These are phyloP conservation scores for Apamea epomidion DNA, from an alignment of 2,888 invertebrate species.

Conservation along the genomic window DNA sequence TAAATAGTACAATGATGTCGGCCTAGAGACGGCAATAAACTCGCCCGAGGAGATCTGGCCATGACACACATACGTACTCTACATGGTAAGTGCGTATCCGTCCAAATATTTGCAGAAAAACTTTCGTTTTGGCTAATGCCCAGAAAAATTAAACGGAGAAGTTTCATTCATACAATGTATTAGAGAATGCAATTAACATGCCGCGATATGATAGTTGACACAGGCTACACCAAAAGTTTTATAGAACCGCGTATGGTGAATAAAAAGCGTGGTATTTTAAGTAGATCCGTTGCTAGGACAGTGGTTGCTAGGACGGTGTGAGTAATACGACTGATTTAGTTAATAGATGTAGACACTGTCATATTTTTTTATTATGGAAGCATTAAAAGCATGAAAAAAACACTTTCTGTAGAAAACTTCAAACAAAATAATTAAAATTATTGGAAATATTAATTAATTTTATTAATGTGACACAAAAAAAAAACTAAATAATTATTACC, in stretches of 20 bases:
- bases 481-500: conserved; percentile 81
- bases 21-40: conserved; percentile 81
- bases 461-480: not conserved
- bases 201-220: not conserved
- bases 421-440: not conserved
- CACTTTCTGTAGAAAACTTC: not conserved
- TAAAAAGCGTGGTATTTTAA: conserved; percentile 34
- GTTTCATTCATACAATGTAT: conserved; percentile 78
- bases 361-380: conserved; percentile 10
- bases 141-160: conserved; percentile 73
- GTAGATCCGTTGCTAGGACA: conserved; percentile 16
- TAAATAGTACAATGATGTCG: conserved; percentile 75
- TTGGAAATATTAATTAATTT: not conserved
- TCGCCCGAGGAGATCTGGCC: conserved; percentile 76
- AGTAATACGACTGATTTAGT: conserved; percentile 34
- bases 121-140: conserved; percentile 81
- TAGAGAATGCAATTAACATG: conserved; percentile 61
- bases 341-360: not conserved
- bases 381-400: not conserved
- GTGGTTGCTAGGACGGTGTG: conserved; percentile 37
- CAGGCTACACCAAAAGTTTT: not conserved
- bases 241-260: not conserved
- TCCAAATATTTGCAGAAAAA: conserved; percentile 77
- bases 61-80: conserved; percentile 80
- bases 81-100: conserved; percentile 72